Evolutionary conservation across 2,888 invertebrate genomes (phyloP), one percentile per base, ranked within the genome.

Genomic region (Periphyllus acericola): DNA sequence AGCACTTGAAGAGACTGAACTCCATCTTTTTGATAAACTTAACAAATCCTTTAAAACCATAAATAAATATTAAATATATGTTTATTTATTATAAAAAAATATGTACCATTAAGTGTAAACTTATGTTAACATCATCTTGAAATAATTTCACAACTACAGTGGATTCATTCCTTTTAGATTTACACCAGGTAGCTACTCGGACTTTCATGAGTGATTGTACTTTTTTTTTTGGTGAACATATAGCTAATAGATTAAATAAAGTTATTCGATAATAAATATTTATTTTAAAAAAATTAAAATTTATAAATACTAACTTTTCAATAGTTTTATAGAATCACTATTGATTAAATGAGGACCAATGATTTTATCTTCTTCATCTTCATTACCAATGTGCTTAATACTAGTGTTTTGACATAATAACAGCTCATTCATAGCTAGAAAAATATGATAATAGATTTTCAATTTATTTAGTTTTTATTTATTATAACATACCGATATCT

Each of bases 21-120:
- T 94, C 95, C 96, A 97, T 90, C 94, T 94, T 72, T 95, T 95
- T 0, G 95, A 94, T 90, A 96, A 92, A 90, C 95, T 94, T 89
- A 96, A 93, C 91, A 96, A 96, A 90, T 96, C 96, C 94, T 96
- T 92, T 29, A 92, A 74, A 78, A 68, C 14, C 46, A 46, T 14
- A 46, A 36, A 36, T 36, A 36, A 36, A 36, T 6, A 71, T 68
- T 68, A 68, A 25, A 5, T 72, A 25, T 74, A 29, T n/a, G 72
- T 29, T 36, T 66, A 40, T n/a, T 29, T 9, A 34, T 34, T 29
- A 71, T 40, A 55, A 60, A 21, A 34, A 89, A 89, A 60, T n/a
- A 81, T 0, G n/a, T 75, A 87, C 87, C 87, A 87, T 87, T 66
- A 87, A 74, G 11, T 87, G 87, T 66, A 87, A 74, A 81, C 21